phyloP scores from a whole-genome alignment of 2,797 vertebrate species.

The Bradypus variegatus region DNA sequence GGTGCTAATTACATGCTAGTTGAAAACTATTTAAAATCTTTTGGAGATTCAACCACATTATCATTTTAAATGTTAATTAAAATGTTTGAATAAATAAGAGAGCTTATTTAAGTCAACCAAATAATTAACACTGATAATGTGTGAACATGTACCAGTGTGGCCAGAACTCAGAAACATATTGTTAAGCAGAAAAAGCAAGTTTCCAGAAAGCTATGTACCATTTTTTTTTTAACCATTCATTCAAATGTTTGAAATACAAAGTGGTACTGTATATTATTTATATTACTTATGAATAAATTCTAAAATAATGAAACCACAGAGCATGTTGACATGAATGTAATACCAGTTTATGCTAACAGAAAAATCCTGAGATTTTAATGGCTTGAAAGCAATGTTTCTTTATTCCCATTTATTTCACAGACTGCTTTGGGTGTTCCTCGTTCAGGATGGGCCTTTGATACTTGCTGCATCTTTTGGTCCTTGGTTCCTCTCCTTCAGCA shows the following conservation, averaged over 20 bases:
- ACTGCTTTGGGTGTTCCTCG: neutral
- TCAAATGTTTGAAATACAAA: neutral
- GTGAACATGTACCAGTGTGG: neutral
- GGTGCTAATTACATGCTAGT: neutral
- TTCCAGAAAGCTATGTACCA: neutral
- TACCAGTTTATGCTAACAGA: neutral
- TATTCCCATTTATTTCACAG: neutral
- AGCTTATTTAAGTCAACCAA: slow-evolving; percentile 35
- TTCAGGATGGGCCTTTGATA: neutral
- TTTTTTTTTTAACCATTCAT: neutral
- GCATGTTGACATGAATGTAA: neutral
- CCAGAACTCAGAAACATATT: neutral
- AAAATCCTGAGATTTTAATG: neutral
- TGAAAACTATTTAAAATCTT: neutral
- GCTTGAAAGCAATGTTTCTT: neutral
- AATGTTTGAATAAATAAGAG: neutral
- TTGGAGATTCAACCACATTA: neutral
- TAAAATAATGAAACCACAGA: neutral
- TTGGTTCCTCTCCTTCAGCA: neutral
- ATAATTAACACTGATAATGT: neutral
- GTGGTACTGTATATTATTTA: neutral
- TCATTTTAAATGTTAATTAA: slow-evolving; percentile 15
- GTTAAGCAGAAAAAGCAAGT: neutral
- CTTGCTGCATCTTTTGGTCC: neutral
- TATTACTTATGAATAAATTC: neutral